Evolutionary conservation across 2,888 invertebrate genomes (phyloP).

Genomic region (Gasteruption jaculator): DNA sequence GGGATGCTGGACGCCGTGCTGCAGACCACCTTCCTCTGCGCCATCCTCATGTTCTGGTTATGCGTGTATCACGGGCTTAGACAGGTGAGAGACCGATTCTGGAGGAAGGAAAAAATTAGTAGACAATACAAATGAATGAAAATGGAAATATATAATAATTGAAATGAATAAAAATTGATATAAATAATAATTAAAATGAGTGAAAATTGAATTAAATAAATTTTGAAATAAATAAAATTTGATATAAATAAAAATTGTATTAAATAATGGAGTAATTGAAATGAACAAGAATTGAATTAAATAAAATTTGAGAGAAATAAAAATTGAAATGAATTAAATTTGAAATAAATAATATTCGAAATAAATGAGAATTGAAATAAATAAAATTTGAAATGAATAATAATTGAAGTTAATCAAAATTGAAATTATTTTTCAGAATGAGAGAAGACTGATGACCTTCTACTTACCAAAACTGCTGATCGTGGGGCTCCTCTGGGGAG

Average conservation of each 20-base stretch:
- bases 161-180: too few relatives aligned
- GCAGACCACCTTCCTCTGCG: conserved; percentile 85
- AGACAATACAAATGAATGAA: too few relatives aligned
- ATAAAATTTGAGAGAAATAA: too few relatives aligned
- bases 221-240: too few relatives aligned
- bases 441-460: conserved; percentile 78
- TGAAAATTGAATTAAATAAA: too few relatives aligned
- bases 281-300: too few relatives aligned
- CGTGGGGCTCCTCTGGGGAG: conserved; percentile 81
- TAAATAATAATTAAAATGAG: too few relatives aligned
- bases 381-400: background rate
- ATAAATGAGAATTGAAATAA: conserved; percentile 1
- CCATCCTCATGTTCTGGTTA: conserved; percentile 89
- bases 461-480: conserved; percentile 87
- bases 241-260: too few relatives aligned
- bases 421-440: conserved; percentile 64
- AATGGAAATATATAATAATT: too few relatives aligned
- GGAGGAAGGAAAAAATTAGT: too few relatives aligned
- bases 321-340: too few relatives aligned
- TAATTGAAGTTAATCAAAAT: conserved; percentile 1
- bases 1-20: conserved; percentile 88
- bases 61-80: conserved; percentile 92
- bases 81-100: conserved; percentile 74
- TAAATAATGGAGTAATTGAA: too few relatives aligned
- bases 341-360: background rate